A percentile compares a stretch with the other conserved stretches of the same genome.
These are phyloP conservation scores for Lagodon rhomboides DNA, from an alignment of 2,797 vertebrate genomes.

Conservation along the genomic window DNA sequence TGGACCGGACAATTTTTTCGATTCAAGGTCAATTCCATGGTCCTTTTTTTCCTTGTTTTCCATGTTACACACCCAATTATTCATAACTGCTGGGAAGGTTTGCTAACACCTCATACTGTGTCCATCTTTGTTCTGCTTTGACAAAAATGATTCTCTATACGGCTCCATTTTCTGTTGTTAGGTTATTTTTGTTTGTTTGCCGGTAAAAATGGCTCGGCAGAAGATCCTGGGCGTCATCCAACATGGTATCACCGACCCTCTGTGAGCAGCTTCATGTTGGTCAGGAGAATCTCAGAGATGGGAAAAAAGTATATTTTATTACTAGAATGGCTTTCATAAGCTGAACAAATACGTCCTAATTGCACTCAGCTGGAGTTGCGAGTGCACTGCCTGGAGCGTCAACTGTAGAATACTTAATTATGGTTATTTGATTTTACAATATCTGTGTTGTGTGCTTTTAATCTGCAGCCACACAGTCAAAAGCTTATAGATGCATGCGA, in stretches of 20 bases:
- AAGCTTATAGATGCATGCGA: background rate
- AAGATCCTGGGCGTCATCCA: background rate
- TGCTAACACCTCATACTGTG: background rate
- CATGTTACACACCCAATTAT: background rate
- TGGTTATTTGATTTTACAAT: background rate
- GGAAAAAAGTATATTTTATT: background rate
- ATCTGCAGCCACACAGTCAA: background rate
- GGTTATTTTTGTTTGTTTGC: background rate
- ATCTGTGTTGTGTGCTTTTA: background rate
- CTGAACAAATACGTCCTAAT: no score
- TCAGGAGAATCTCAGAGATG: background rate
- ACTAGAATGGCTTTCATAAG: background rate
- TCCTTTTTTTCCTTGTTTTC: background rate
- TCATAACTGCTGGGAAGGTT: background rate
- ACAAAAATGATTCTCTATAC: background rate
- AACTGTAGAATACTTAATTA: background rate
- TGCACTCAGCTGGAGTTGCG: background rate
- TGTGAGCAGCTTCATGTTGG: background rate
- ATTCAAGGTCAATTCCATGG: background rate
- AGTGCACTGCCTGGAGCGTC: background rate
- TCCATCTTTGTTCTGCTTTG: background rate
- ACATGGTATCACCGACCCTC: background rate
- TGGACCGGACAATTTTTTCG: no score
- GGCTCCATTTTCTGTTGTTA: background rate
- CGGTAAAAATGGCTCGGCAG: background rate